Base-by-base conservation (phyloP, 2,888 invertebrate species). In the Amblyjoppa proteus region DNA sequence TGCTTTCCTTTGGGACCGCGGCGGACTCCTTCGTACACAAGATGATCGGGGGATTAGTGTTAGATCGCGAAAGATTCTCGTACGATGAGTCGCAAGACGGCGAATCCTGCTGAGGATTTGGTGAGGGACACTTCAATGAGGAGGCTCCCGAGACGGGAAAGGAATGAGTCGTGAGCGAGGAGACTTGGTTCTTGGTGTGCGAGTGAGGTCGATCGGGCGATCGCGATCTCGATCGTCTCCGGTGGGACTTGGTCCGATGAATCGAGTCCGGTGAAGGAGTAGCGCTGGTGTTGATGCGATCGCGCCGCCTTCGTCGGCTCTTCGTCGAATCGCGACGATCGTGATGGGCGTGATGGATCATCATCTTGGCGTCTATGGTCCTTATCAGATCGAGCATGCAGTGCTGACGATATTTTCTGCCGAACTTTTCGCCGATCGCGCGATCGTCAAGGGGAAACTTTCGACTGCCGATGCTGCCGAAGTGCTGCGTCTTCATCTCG, bases 331-430 rank as follows among this genome's bases (percentile, higher is more conserved):
- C 89, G 28, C 85, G 87, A 34, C 87, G 87, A 1, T 88, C 88
- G n/a, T 87, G 85, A n/a, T 88, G 88, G 53, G 49, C 56, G 20
- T 87, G 82, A 66, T 90, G 92, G 0, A 84, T 77, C 90, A 94
- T 90, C 94, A 94, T 92, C 64, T 91, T 91, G 2, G 91, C 87
- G 68, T 94, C 94, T 25, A 94, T 94, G n/a, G 91, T 82, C 51
- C 87, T 88, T 1, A 94, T 91, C n/a, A 94, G 82, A n/a, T 94
- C 93, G 16, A 91, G 73, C 91, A 94, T 94, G 34, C 91, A 89
- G 51, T 88, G 87, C 41, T 88, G 90, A 5, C 92, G 89, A 73
- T 89, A 90, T 20, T 90, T 91, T 6, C 88, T 84, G 1, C 56
- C 76, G n/a, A 91, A 66, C 82, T 87, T 89, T 6, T 90, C 88